phyloP scores from a whole-genome alignment of 92 coral and sea anemone species.

The Palythoa grandis region DNA sequence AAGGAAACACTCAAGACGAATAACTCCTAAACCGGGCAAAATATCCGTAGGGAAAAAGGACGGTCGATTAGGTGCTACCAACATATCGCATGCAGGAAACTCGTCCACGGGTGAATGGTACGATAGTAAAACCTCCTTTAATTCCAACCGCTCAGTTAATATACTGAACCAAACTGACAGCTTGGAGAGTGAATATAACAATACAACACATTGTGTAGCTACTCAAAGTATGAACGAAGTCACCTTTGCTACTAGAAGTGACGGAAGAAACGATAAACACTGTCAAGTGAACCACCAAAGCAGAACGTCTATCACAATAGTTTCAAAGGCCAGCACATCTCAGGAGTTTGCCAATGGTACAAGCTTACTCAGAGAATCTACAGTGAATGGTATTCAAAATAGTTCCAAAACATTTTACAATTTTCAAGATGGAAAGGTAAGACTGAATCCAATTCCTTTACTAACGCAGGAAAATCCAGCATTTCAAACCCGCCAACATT shows the following conservation, averaged over 20 bases:
- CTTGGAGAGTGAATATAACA: neutral
- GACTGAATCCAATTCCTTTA: too few relatives aligned
- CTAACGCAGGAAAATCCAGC: too few relatives aligned
- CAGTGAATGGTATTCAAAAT: neutral
- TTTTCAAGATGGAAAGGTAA: too few relatives aligned
- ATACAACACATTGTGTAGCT: neutral
- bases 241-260: neutral
- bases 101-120: neutral
- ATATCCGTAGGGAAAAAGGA: slow-evolving; percentile 6
- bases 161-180: neutral
- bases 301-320: neutral
- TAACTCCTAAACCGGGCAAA: slow-evolving; percentile 74
- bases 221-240: neutral
- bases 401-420: too few relatives aligned
- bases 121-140: neutral
- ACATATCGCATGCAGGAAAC: neutral
- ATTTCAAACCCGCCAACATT: too few relatives aligned
- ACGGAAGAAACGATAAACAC: neutral
- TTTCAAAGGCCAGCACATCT: slow-evolving; percentile 1
- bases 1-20: slow-evolving; percentile 64
- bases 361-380: neutral
- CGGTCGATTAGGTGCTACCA: neutral
- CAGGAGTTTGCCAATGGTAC: neutral
- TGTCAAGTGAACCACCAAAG: neutral
- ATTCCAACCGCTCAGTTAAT: neutral